Evolutionary conservation across 1,140 invertebrate genomes (phyloP).

Genomic region (Drosophila neocordata): DNA sequence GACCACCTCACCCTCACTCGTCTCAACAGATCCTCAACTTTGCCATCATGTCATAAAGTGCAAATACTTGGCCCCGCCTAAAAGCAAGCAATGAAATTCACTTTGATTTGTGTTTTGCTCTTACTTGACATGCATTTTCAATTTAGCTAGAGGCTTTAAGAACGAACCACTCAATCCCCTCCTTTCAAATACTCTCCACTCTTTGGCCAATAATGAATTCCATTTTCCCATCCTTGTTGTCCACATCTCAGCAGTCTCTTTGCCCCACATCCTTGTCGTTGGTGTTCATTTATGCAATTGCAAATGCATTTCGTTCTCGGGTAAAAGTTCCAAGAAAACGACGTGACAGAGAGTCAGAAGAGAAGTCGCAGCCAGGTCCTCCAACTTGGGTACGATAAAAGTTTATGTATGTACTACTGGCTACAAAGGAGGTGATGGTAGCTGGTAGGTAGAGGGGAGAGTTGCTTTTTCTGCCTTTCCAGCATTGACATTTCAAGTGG

Average conservation of each 20-base stretch:
- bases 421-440: not conserved
- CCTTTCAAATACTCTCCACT: not conserved
- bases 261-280: slow-evolving; percentile 3
- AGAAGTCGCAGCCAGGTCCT: not conserved
- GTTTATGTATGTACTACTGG: slow-evolving; percentile 64
- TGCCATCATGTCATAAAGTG: slow-evolving; percentile 70
- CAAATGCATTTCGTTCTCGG: slow-evolving; percentile 57
- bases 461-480: slow-evolving; percentile 15
- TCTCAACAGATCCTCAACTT: not conserved
- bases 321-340: slow-evolving; percentile 53
- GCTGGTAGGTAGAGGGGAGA: not conserved
- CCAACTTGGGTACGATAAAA: slow-evolving; percentile 63
- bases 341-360: slow-evolving; percentile 39
- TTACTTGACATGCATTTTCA: slow-evolving; percentile 78
- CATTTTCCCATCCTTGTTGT: slow-evolving; percentile 40
- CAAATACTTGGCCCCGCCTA: slow-evolving; percentile 40
- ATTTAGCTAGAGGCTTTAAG: slow-evolving; percentile 68
- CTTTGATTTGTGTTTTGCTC: slow-evolving; percentile 66
- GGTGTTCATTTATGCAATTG: slow-evolving; percentile 66
- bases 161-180: not conserved
- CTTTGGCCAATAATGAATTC: slow-evolving; percentile 74
- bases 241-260: not conserved
- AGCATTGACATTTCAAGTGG: slow-evolving; percentile 81
- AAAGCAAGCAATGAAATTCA: slow-evolving; percentile 52
- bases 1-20: too few species aligned